Evolutionary conservation across 2,888 invertebrate genomes (phyloP).

Genomic region (Pelosia muscerda): DNA sequence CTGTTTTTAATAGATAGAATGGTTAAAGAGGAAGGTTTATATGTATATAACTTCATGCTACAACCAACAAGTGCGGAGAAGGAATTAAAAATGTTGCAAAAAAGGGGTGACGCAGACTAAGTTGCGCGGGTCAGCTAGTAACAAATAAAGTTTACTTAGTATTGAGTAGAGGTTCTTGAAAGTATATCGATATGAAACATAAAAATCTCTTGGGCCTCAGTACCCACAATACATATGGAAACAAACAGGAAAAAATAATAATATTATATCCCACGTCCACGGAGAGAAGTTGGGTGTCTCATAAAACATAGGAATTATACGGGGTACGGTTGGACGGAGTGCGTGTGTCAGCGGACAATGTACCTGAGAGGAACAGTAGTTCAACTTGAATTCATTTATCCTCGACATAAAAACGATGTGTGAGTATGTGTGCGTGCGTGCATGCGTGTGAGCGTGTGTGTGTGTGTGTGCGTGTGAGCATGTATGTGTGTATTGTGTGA

Average conservation of each 20-base stretch:
- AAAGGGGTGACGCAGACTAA: too few species aligned
- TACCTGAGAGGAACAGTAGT: not conserved
- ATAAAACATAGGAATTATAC: constrained; percentile 51
- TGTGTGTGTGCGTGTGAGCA: too few species aligned
- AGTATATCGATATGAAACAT: not conserved
- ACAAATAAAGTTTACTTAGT: not conserved
- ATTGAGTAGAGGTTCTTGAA: not conserved
- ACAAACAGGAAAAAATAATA: constrained; percentile 45
- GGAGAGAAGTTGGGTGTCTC: constrained; percentile 24
- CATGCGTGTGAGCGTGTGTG: too few species aligned
- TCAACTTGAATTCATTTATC: not conserved
- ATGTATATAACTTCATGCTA: too few species aligned
- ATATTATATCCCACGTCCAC: constrained; percentile 32
- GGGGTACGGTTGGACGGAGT: constrained; percentile 20
- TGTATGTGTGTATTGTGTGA: too few species aligned
- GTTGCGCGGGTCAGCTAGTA: too few species aligned
- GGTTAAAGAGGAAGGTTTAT: too few species aligned
- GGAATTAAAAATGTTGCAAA: too few species aligned
- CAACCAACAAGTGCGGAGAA: too few species aligned
- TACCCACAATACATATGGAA: constrained; percentile 41
- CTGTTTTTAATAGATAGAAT: too few species aligned
- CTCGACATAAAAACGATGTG: too few species aligned
- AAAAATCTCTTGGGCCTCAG: constrained; percentile 37
- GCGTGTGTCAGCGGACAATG: constrained; percentile 34
- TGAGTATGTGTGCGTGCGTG: too few species aligned